Evolutionary conservation across 2,797 vertebrate species (phyloP), one percentile per base, ranked within the genome.

Genomic region (Picus viridis): DNA sequence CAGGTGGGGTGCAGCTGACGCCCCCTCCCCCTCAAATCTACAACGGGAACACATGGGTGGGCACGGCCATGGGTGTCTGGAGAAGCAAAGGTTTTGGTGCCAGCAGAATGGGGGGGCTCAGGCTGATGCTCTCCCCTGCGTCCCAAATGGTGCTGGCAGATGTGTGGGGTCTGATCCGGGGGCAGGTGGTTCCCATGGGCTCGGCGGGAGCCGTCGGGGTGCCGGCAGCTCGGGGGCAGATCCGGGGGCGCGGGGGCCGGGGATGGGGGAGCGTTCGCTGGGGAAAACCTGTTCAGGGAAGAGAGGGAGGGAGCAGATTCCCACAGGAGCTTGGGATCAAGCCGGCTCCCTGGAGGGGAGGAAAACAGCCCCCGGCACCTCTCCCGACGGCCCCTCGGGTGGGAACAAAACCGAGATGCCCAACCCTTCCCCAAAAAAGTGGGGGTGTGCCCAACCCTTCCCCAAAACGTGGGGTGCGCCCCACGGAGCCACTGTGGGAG

Each of bases 181-280:
- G 87, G 68, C 84, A 84, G 91, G 87, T 90, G 84, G 81, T 90
- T 95, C 87, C 87, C 95, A 86, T 12, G 89, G 5, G 4, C 84
- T 76, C 3, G 0, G 3, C 68, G 69, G 49, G 49, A 75, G 72
- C 86, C 8, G 4, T 58, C 58, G 83, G 51, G 68, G 70, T 64
- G 83, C 89, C 3, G 54, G 80, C 77, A 88, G 91, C 86, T 88
- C 70, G 22, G 7, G 77, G 93, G 89, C 86, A 93, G 56, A 89
- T 81, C 86, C 10, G 67, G 77, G 84, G 81, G 61, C 22, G 84
- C 20, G 9, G 54, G 62, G 63, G 49, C 49, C 6, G 65, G 62
- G 10, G 24, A 59, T 73, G 76, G 73, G 58, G 57, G 61, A 6
- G 4, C 10, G 10, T 84, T 91, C 30, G n/a, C 77, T 84, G 84